Conservation (phyloP, 2,888 invertebrate genomes). For the Rhagium mordax region DNA sequence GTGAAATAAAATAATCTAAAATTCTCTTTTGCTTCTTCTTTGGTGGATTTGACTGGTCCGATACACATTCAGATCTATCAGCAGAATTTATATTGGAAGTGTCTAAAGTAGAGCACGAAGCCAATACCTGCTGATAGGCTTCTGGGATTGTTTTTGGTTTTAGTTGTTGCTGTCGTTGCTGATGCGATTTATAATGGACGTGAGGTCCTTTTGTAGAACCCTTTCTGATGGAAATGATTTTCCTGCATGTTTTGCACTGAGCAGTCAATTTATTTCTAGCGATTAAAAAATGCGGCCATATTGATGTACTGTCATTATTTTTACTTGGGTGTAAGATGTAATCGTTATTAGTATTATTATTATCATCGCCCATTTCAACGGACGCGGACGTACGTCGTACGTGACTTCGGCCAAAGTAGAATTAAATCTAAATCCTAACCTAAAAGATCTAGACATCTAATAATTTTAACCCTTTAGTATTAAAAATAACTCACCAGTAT, state of each 20-base stretch:
- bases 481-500: not conserved
- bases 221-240: conserved; percentile 3
- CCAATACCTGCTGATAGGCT: not conserved
- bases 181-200: conserved; percentile 14
- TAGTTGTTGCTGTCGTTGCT: not conserved
- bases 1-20: conserved; percentile 27
- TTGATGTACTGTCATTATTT: conserved; percentile 4
- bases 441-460: not conserved
- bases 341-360: conserved; percentile 2
- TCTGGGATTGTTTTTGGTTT: conserved; percentile 4
- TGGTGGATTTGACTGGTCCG: conserved; percentile 1
- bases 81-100: conserved; percentile 1
- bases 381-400: not conserved
- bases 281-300: conserved; percentile 23
- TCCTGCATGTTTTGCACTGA: conserved; percentile 17
- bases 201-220: conserved; percentile 25
- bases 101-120: conserved; percentile 1
- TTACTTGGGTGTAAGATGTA: conserved; percentile 11
- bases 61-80: not conserved
- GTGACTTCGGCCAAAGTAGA: not conserved
- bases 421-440: not conserved
- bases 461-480: not conserved
- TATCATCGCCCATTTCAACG: not conserved
- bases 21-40: conserved; percentile 20
- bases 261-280: conserved; percentile 21